Conservation (phyloP, 2,113 vertebrate species). For the Murina feae region DNA sequence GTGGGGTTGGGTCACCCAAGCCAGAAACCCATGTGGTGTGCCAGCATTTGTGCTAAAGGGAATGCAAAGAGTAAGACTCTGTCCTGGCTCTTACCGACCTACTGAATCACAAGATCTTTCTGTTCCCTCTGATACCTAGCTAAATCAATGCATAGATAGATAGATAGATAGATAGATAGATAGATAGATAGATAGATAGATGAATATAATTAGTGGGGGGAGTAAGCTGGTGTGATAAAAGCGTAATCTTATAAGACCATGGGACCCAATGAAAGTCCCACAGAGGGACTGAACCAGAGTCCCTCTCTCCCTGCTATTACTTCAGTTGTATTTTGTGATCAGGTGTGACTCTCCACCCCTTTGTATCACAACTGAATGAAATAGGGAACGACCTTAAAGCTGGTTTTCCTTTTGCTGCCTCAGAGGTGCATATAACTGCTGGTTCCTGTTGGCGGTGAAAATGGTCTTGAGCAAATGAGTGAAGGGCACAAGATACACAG, state of each 20-base stretch:
- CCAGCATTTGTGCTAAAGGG: neutral
- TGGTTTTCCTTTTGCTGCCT: slow-evolving; percentile 32
- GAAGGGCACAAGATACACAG: neutral
- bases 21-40: neutral
- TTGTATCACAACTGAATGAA: slow-evolving; percentile 26
- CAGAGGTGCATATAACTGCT: slow-evolving; percentile 43
- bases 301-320: neutral
- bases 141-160: too few species aligned
- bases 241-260: neutral
- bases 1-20: neutral
- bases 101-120: too few species aligned
- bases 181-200: neutral
- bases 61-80: neutral
- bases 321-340: neutral
- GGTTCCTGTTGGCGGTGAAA: slow-evolving; percentile 54
- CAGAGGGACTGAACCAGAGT: neutral
- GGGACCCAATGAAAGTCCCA: neutral
- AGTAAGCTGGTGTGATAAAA: neutral
- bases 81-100: neutral
- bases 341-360: slow-evolving; percentile 5
- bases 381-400: slow-evolving; percentile 52
- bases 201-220: neutral
- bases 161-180: neutral
- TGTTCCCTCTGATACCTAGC: neutral
- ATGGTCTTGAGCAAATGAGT: slow-evolving; percentile 40